Conservation (phyloP, 2,888 invertebrate genomes). For the Drosophila robusta region DNA sequence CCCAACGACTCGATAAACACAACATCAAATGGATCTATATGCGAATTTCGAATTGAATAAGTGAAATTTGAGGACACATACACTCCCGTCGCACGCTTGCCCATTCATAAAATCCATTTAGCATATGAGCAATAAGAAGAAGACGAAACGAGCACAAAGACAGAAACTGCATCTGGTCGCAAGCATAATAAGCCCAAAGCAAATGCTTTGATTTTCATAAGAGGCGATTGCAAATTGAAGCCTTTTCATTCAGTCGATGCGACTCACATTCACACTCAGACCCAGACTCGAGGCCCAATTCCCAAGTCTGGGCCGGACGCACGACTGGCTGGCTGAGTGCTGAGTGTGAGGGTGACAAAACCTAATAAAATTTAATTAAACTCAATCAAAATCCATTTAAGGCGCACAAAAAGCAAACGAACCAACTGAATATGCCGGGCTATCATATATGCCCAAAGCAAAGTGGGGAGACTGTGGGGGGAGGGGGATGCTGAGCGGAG, state of each 20-base stretch:
- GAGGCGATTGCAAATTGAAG: constrained; percentile 29
- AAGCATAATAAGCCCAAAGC: constrained; percentile 62
- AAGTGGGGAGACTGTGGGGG: background rate
- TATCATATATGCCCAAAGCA: constrained; percentile 13
- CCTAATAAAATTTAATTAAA: constrained; percentile 85
- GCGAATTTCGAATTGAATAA: constrained; percentile 65
- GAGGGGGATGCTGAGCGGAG: background rate
- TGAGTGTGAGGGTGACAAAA: constrained; percentile 82
- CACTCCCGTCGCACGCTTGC: background rate
- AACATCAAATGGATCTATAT: constrained; percentile 43
- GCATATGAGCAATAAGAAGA: constrained; percentile 34
- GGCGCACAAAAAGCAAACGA: constrained; percentile 56
- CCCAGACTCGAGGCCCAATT: background rate
- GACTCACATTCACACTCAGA: background rate
- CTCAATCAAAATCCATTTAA: constrained; percentile 85
- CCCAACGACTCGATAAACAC: constrained; percentile 64
- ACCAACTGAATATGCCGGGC: constrained; percentile 12
- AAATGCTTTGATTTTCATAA: constrained; percentile 71
- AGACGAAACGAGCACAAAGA: constrained; percentile 26
- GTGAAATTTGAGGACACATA: constrained; percentile 53
- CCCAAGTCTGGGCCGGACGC: constrained; percentile 57
- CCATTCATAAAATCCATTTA: constrained; percentile 45
- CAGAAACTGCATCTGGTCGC: constrained; percentile 41
- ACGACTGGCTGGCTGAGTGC: constrained; percentile 15
- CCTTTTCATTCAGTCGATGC: constrained; percentile 16